Conservation (phyloP, 2,888 invertebrate genomes). For the Myopa testacea region DNA sequence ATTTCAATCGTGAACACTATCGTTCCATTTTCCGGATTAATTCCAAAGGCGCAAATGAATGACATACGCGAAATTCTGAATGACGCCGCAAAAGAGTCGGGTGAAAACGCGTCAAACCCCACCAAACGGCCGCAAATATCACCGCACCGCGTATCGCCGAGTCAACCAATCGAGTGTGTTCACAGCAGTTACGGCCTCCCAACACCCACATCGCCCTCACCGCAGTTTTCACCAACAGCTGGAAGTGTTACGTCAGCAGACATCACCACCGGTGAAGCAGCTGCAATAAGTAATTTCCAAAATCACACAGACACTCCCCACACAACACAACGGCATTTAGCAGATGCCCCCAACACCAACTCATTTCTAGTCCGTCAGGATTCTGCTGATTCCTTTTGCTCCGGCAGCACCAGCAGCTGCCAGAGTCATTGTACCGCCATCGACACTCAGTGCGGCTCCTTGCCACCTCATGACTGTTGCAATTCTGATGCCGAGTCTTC, state of each 20-base stretch:
- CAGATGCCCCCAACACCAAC: slow-evolving; percentile 26
- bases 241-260: slow-evolving; percentile 35
- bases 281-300: slow-evolving; percentile 32
- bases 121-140: slow-evolving; percentile 22
- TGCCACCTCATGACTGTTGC: not conserved
- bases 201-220: not conserved
- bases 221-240: slow-evolving; percentile 5
- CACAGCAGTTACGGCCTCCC: not conserved
- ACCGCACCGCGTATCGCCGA: not conserved
- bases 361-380: slow-evolving; percentile 69
- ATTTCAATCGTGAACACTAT: slow-evolving; percentile 50
- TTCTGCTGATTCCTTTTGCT: slow-evolving; percentile 74
- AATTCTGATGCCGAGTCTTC: slow-evolving; percentile 49
- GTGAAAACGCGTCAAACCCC: slow-evolving; percentile 46
- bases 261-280: slow-evolving; percentile 42
- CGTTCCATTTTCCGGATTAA: slow-evolving; percentile 45
- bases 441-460: slow-evolving; percentile 43
- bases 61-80: slow-evolving; percentile 64
- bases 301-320: slow-evolving; percentile 34
- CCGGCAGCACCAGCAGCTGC: slow-evolving; percentile 73
- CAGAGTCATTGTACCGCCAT: slow-evolving; percentile 78
- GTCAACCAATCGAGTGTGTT: not conserved
- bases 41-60: slow-evolving; percentile 57
- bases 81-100: slow-evolving; percentile 47
- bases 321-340: slow-evolving; percentile 29